Percentiles rank a stretch among this genome's conserved stretches.
Conservation (phyloP, 2,113 vertebrate species). For the Semnopithecus entellus region DNA sequence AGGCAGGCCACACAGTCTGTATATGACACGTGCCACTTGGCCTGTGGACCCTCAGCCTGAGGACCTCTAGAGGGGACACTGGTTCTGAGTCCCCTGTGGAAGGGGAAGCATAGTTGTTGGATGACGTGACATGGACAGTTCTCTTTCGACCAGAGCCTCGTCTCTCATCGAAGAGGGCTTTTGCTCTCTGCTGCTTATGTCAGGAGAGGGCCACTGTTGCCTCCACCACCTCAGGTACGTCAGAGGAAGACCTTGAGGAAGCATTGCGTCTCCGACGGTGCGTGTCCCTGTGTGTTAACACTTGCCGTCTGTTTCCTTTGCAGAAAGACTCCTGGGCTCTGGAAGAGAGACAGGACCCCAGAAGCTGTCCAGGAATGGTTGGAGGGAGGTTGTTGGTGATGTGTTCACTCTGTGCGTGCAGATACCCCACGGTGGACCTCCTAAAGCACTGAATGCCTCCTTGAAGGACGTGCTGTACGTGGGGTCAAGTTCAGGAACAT, state of each 20-base stretch:
- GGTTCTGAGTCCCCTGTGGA: neutral
- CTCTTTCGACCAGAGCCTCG: accelerated
- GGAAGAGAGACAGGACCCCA: accelerated
- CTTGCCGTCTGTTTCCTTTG: accelerated
- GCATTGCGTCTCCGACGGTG: accelerated
- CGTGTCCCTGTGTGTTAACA: accelerated
- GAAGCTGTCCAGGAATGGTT: neutral
- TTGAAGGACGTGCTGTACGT: neutral
- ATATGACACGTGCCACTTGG: neutral
- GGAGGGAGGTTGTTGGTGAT: neutral
- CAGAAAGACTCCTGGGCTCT: neutral
- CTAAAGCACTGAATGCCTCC: neutral
- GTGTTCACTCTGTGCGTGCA: neutral
- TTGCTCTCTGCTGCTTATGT: accelerated
- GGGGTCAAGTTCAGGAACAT: neutral
- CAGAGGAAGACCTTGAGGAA: accelerated
- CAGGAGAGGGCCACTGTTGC: neutral
- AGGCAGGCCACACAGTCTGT: neutral
- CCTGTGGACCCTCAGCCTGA: neutral
- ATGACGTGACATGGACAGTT: too few relatives aligned
- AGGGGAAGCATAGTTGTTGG: accelerated
- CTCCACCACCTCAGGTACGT: neutral
- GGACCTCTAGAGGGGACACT: neutral
- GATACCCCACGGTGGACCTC: neutral
- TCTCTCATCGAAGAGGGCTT: neutral